A percentile compares a stretch with the other conserved stretches of the same genome.
Conservation (phyloP, 2,797 vertebrate species). For the Syngnathus acus region DNA sequence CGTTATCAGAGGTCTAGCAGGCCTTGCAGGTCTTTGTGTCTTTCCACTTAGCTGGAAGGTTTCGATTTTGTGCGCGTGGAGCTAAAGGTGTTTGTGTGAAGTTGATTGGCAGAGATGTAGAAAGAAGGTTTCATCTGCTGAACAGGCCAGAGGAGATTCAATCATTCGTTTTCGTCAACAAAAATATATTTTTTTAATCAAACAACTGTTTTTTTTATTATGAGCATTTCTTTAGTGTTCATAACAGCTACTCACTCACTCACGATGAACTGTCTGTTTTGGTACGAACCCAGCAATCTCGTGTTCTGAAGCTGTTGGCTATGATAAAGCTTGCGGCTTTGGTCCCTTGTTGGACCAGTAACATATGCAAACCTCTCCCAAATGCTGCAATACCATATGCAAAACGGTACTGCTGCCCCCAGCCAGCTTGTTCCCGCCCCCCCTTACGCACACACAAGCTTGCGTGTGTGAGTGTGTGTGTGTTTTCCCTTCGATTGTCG, state of each 20-base stretch:
- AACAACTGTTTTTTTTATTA: background rate
- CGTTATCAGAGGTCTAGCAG: slow-evolving; percentile 60
- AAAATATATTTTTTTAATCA: background rate
- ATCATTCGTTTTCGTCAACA: slow-evolving; percentile 1
- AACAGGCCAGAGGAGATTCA: slow-evolving; percentile 13
- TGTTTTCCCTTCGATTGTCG: slow-evolving; percentile 59
- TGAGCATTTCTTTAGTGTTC: background rate
- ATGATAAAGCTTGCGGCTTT: slow-evolving; percentile 58
- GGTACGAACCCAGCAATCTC: slow-evolving; percentile 42
- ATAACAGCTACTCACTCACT: background rate
- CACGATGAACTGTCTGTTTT: slow-evolving; percentile 46
- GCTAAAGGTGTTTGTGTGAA: slow-evolving; percentile 11
- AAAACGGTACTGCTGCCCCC: slow-evolving; percentile 49
- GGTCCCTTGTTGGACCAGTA: slow-evolving; percentile 56
- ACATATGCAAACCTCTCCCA: slow-evolving; percentile 66
- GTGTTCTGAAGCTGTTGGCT: slow-evolving; percentile 46
- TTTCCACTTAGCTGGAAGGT: slow-evolving; percentile 51
- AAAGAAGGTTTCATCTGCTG: slow-evolving; percentile 41
- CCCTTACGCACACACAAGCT: slow-evolving; percentile 28
- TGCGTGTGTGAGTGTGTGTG: slow-evolving; percentile 38
- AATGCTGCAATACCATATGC: slow-evolving; percentile 62
- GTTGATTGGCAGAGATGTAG: slow-evolving; percentile 34
- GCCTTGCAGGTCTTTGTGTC: slow-evolving; percentile 49
- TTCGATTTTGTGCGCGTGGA: slow-evolving; percentile 31
- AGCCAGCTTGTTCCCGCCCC: slow-evolving; percentile 36